Evolutionary conservation across 2,888 invertebrate genomes (phyloP).

Genomic region (Perithous albicinctus): DNA sequence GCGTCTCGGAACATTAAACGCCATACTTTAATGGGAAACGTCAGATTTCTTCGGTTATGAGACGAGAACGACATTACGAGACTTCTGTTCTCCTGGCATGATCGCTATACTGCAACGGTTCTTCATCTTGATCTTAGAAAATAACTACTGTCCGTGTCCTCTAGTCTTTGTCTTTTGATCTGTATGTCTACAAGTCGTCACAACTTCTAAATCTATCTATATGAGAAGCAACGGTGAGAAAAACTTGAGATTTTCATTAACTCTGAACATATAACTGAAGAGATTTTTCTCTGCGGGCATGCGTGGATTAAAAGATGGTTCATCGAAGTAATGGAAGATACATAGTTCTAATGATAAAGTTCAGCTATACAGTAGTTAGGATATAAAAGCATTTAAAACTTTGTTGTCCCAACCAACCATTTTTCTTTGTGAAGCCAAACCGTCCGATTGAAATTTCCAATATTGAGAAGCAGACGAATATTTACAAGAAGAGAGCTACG

Average conservation of each 20-base stretch:
- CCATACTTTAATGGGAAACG: slow-evolving; percentile 73
- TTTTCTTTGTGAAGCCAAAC: too few relatives aligned
- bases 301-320: too few relatives aligned
- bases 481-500: slow-evolving; percentile 35
- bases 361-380: too few relatives aligned
- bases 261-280: too few relatives aligned
- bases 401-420: too few relatives aligned
- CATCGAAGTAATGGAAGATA: too few relatives aligned
- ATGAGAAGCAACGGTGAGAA: too few relatives aligned
- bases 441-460: background rate
- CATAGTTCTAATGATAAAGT: too few relatives aligned
- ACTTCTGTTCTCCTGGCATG: background rate
- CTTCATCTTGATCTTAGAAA: background rate
- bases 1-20: slow-evolving; percentile 71
- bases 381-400: too few relatives aligned
- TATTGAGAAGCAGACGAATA: slow-evolving; percentile 11
- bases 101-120: slow-evolving; percentile 32
- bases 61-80: slow-evolving; percentile 44
- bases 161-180: background rate
- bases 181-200: background rate
- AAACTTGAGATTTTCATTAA: too few relatives aligned
- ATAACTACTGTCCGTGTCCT: background rate
- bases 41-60: slow-evolving; percentile 71
- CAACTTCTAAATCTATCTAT: background rate
- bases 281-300: too few relatives aligned